phyloP scores from a whole-genome alignment of 2,888 invertebrate genomes.

The Orchesella flavescens region DNA sequence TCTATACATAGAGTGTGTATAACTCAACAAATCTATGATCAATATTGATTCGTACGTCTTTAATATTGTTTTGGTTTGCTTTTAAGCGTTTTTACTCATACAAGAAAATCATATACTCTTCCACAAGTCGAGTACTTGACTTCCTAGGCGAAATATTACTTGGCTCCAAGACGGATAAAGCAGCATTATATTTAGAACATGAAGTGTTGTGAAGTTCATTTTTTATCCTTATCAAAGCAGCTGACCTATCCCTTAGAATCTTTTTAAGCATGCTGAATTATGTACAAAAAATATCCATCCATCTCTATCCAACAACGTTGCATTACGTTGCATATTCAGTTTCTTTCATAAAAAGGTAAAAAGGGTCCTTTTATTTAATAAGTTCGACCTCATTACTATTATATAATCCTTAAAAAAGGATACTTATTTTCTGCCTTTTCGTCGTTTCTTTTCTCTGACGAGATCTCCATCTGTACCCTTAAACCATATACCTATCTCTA shows the following conservation, averaged over 20 bases:
- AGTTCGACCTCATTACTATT: slow-evolving; percentile 61
- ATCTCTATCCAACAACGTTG: slow-evolving; percentile 49
- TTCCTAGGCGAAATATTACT: too few species aligned
- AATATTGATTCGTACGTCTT: too few species aligned
- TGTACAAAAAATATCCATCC: slow-evolving; percentile 58
- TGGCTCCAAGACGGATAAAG: too few species aligned
- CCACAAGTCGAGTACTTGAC: too few species aligned
- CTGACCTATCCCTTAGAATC: slow-evolving; percentile 55
- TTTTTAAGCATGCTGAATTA: slow-evolving; percentile 53
- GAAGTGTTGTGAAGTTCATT: too few species aligned
- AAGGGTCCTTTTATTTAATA: slow-evolving; percentile 56
- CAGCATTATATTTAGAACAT: too few species aligned
- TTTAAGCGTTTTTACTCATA: too few species aligned
- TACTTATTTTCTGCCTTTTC: slow-evolving; percentile 30
- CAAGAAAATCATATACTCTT: too few species aligned
- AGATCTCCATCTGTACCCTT: slow-evolving; percentile 10
- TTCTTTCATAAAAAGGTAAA: slow-evolving; percentile 26
- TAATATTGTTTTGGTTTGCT: too few species aligned
- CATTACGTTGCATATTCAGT: slow-evolving; percentile 60
- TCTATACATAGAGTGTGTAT: too few species aligned
- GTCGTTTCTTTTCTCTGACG: background rate
- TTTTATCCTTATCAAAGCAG: slow-evolving; percentile 22
- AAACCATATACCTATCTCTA: too few species aligned
- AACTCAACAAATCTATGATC: too few species aligned
- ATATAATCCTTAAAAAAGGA: slow-evolving; percentile 49